phyloP scores from a whole-genome alignment of 2,113 vertebrate genomes.

The Oncorhynchus gorbuscha region DNA sequence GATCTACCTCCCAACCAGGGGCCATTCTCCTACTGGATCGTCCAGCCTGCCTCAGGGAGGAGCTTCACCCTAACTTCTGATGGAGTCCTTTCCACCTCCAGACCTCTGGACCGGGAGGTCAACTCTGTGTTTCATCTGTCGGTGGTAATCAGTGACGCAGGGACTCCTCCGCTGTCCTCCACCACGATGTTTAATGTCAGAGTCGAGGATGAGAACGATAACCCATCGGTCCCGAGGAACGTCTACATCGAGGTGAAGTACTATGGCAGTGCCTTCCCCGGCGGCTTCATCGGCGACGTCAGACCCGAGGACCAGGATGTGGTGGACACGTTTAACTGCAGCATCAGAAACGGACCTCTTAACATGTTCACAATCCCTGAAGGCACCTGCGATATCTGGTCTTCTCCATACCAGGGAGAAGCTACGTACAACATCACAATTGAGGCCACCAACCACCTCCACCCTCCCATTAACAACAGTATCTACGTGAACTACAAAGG shows the following conservation, averaged over 20 bases:
- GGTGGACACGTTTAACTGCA: constrained; percentile 66
- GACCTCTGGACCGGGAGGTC: constrained; percentile 64
- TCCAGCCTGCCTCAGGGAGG: constrained; percentile 39
- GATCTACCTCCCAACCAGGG: constrained; percentile 73
- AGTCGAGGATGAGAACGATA: constrained; percentile 76
- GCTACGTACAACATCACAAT: constrained; percentile 73
- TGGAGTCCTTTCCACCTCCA: constrained; percentile 69
- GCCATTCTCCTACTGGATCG: constrained; percentile 72
- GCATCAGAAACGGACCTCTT: constrained; percentile 61
- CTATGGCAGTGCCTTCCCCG: constrained; percentile 73
- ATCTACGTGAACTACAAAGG: constrained; percentile 75
- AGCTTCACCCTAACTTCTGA: constrained; percentile 66
- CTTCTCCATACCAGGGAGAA: constrained; percentile 69
- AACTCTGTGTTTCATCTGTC: constrained; percentile 48
- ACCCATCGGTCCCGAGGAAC: constrained; percentile 62
- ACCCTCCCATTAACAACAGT: constrained; percentile 72
- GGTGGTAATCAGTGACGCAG: constrained; percentile 69
- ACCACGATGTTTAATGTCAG: constrained; percentile 62
- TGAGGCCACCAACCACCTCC: constrained; percentile 68
- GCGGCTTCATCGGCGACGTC: constrained; percentile 73
- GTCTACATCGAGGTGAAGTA: constrained; percentile 77
- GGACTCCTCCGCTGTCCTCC: constrained; percentile 67
- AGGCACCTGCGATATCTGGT: constrained; percentile 73
- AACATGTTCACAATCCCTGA: constrained; percentile 71
- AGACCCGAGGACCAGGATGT: constrained; percentile 70